Base-by-base conservation (phyloP, 2,888 invertebrate genomes). In the Hydropsyche betteni region DNA sequence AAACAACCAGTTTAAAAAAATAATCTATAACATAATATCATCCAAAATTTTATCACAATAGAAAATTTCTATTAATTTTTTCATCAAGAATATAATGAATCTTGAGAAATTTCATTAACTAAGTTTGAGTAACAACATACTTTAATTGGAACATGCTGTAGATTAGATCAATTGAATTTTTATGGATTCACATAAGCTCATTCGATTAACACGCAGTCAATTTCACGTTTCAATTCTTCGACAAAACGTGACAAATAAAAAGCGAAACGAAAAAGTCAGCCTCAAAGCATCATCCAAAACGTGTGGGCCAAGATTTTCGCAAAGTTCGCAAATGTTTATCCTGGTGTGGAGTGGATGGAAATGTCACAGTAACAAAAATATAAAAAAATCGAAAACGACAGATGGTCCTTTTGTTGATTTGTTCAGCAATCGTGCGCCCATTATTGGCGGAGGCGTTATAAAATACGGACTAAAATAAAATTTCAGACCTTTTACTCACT, bases 151-250 rank as follows among this genome's bases (percentile, higher is more conserved):
- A 24, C 24, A 24, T 24, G 24, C 24, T 24, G 1, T 24, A 24
- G 24, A 24, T 24, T 24, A 24, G 24, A 24, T 24, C 24, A 36
- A 64, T 36, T 64, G 64, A 33, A 64, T 64, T 64, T 64, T 64
- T 64, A 64, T 64, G 64, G 64, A 64, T 64, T 64, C 64, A 44
- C 44, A 24, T 24, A 14, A 24, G 58, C 24, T 58, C 8, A 58
- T 58, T 24, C 8, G 16, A 58, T 58, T 58, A 58, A 16, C 16
- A 16, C 8, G 4, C 58, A 16, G 16, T 8, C 58, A 24, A 16
- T 58, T 24, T 16, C 58, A 58, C 58, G 58, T 58, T 58, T 58
- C 24, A 58, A 58, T 53, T 12, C 12, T 14, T 14, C 16, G 44
- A 44, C 44, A 44, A 44, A 44, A 44, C 44, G 44, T 44, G 10